These are phyloP conservation scores for Cercocebus atys DNA, from an alignment of 2,113 vertebrate species.

Conservation along the genomic window DNA sequence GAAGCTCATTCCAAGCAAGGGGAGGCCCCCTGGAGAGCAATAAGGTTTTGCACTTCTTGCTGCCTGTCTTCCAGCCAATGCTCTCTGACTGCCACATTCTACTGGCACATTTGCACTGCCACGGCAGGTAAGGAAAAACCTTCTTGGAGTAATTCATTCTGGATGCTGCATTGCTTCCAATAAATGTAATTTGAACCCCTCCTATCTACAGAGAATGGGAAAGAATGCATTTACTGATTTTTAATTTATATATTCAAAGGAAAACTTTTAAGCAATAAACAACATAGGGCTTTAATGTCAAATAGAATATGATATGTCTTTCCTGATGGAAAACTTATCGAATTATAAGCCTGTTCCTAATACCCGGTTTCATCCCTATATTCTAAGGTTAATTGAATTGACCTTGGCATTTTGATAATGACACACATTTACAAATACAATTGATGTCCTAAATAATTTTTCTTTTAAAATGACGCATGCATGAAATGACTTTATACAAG, in stretches of 20 bases:
- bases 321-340: conserved; percentile 1
- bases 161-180: background rate
- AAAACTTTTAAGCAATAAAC: background rate
- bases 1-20: background rate
- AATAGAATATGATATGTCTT: background rate
- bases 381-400: background rate
- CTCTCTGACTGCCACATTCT: background rate
- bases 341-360: background rate
- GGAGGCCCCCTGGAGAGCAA: background rate
- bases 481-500: background rate
- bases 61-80: background rate
- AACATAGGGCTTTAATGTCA: background rate
- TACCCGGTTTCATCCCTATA: background rate
- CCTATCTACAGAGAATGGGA: background rate
- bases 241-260: background rate
- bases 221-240: background rate
- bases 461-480: background rate
- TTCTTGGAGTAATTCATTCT: background rate
- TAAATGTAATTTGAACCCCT: background rate
- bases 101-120: background rate
- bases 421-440: background rate
- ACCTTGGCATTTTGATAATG: background rate
- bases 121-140: background rate
- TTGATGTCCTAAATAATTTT: background rate
- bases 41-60: too few relatives aligned